Conservation (phyloP, 1,140 invertebrate genomes). For the Anthonomus grandis region DNA sequence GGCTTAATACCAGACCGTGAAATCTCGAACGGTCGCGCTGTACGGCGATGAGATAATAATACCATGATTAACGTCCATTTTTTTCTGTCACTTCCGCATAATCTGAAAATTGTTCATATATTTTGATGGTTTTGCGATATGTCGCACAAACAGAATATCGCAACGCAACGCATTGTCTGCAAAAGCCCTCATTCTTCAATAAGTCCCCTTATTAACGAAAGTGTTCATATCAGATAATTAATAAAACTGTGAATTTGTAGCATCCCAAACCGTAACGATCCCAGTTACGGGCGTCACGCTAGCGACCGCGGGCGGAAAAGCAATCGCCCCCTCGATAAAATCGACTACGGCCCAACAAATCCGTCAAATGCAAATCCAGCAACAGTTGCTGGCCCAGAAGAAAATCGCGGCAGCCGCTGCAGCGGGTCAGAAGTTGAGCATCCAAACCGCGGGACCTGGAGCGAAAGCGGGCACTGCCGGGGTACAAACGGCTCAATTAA, state of each 20-base stretch:
- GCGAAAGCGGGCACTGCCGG: slow-evolving; percentile 51
- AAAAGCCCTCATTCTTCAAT: no score
- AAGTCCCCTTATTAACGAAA: no score
- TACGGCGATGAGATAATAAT: no score
- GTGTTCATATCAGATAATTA: no score
- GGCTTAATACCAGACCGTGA: no score
- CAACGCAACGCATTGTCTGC: no score
- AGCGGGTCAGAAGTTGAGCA: slow-evolving; percentile 40
- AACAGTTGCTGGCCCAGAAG: slow-evolving; percentile 61
- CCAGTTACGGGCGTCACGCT: slow-evolving; percentile 50
- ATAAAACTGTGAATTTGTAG: slow-evolving; percentile 25
- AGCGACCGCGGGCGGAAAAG: slow-evolving; percentile 48
- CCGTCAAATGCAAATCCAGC: slow-evolving; percentile 65
- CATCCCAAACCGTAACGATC: slow-evolving; percentile 52
- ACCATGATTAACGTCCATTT: no score
- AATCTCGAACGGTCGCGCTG: no score
- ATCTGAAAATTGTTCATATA: no score
- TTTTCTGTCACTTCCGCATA: no score
- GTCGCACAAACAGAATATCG: no score
- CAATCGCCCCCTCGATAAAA: slow-evolving; percentile 51
- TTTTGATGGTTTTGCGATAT: no score
- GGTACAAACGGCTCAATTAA: slow-evolving; percentile 57
- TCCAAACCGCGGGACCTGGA: slow-evolving; percentile 46
- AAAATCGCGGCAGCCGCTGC: slow-evolving; percentile 44
- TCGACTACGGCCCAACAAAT: slow-evolving; percentile 63